A percentile compares a stretch with the other conserved stretches of the same genome.
These are phyloP conservation scores for Electrona antarctica DNA, from an alignment of 2,113 vertebrate genomes.

Conservation along the genomic window DNA sequence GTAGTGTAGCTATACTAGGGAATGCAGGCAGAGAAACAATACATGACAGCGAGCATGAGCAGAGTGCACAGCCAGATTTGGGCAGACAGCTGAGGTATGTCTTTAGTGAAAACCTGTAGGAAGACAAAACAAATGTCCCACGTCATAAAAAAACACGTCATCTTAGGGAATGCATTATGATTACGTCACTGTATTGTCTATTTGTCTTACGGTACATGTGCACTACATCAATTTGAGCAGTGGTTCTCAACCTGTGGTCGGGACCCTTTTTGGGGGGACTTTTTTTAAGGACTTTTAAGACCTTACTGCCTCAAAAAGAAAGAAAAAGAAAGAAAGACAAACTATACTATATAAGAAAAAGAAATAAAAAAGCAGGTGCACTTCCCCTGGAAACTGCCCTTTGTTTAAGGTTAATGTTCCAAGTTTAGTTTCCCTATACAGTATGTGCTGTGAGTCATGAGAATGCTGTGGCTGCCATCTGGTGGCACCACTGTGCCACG, in stretches of 20 bases:
- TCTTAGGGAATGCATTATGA: background rate
- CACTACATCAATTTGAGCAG: too few relatives aligned
- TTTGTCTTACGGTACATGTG: too few relatives aligned
- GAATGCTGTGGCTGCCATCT: conserved; percentile 46
- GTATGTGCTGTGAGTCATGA: background rate
- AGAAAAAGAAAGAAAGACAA: too few relatives aligned
- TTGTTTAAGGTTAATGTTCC: background rate
- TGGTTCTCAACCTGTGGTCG: too few relatives aligned
- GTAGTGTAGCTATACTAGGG: background rate
- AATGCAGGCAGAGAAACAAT: background rate
- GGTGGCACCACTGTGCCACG: conserved; percentile 27
- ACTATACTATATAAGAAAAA: too few relatives aligned
- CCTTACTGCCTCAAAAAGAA: too few relatives aligned
- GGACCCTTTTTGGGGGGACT: too few relatives aligned
- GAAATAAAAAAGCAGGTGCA: too few relatives aligned
- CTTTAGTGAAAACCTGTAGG: background rate
- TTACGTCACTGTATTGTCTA: too few relatives aligned
- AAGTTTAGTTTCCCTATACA: background rate
- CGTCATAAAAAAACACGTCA: background rate
- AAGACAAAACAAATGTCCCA: background rate
- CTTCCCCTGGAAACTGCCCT: too few relatives aligned
- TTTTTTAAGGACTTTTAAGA: too few relatives aligned
- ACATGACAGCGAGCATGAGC: background rate
- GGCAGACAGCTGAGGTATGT: conserved; percentile 6
- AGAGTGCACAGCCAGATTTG: conserved; percentile 5